These are phyloP conservation scores for Orientallactaga sibirica DNA, from an alignment of 2,797 vertebrate species.

Conservation along the genomic window DNA sequence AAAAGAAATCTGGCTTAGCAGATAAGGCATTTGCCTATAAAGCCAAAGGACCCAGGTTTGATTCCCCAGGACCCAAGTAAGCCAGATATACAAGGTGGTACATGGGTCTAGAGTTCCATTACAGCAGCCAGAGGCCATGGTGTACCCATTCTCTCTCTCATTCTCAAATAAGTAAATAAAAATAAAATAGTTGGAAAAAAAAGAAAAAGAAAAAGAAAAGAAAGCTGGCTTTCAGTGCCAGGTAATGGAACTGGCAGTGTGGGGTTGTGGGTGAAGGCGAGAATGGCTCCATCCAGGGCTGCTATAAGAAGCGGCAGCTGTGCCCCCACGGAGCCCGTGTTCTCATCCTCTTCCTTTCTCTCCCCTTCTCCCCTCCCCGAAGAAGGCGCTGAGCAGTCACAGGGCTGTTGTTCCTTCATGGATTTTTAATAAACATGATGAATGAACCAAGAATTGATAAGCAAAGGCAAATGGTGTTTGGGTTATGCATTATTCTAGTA, in stretches of 20 bases:
- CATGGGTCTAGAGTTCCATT: too few relatives aligned
- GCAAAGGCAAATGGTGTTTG: constrained; percentile 77
- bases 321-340: background rate
- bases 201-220: background rate
- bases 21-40: too few relatives aligned
- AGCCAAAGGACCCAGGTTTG: too few relatives aligned
- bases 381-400: background rate
- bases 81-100: too few relatives aligned
- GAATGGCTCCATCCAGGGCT: background rate
- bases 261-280: background rate
- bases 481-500: constrained; percentile 71
- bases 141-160: too few relatives aligned
- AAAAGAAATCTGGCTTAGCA: background rate
- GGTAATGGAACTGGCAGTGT: background rate
- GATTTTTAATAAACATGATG: constrained; percentile 82
- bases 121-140: too few relatives aligned
- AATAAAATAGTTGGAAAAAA: too few relatives aligned
- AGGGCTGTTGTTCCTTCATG: constrained; percentile 60
- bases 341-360: background rate
- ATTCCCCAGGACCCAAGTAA: too few relatives aligned
- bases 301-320: background rate
- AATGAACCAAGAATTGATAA: constrained; percentile 75
- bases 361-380: background rate
- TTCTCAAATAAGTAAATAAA: too few relatives aligned
- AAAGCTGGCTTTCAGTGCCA: background rate